Evolutionary conservation across 2,797 vertebrate species (phyloP).

Genomic region (Hyperoplus lanceolatus): DNA sequence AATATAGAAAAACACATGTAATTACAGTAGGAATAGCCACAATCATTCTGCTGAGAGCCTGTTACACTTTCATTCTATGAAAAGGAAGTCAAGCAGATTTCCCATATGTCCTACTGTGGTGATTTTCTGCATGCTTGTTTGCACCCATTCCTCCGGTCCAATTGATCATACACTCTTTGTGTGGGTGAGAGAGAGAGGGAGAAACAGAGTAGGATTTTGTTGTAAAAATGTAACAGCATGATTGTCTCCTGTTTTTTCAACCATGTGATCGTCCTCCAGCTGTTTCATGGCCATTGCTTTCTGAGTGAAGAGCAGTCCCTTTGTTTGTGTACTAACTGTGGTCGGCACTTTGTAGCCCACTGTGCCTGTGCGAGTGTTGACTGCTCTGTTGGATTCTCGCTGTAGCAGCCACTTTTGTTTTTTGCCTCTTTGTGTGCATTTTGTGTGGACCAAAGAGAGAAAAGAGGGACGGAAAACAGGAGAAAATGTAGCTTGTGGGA

Average conservation of each 20-base stretch:
- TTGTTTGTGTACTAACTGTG: conserved; percentile 68
- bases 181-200: conserved; percentile 17
- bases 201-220: conserved; percentile 58
- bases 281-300: conserved; percentile 61
- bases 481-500: conserved; percentile 63
- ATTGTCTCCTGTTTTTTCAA: conserved; percentile 64
- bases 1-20: conserved; percentile 75
- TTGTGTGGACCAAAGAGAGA: conserved; percentile 29
- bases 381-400: conserved; percentile 63
- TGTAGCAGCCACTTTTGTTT: conserved; percentile 57
- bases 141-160: conserved; percentile 53
- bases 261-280: conserved; percentile 73
- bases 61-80: conserved; percentile 55
- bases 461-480: conserved; percentile 40
- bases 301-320: conserved; percentile 56
- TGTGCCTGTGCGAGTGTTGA: conserved; percentile 54
- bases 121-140: conserved; percentile 54
- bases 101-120: conserved; percentile 54
- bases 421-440: conserved; percentile 18
- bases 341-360: conserved; percentile 67
- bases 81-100: conserved; percentile 53
- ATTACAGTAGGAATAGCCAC: conserved; percentile 75
- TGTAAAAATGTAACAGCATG: conserved; percentile 52
- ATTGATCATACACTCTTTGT: conserved; percentile 46
- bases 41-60: conserved; percentile 64